Conservation (phyloP, 1,140 invertebrate species). For the Gonioctena quinquepunctata region DNA sequence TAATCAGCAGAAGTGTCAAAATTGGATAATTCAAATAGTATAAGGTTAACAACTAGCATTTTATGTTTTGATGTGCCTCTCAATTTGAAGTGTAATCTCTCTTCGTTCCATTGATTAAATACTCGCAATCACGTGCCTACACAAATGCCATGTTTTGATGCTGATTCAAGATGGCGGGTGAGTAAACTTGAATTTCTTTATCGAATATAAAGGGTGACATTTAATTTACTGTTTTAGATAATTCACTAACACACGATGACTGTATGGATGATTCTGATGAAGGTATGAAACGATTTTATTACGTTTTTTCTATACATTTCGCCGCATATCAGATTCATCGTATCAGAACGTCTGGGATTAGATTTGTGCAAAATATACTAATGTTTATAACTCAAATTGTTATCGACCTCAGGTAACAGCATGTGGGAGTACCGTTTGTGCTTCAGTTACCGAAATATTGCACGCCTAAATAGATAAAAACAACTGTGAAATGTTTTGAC, state of each 20-base stretch:
- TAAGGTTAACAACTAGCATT: neutral
- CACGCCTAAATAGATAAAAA: too few relatives aligned
- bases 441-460: too few relatives aligned
- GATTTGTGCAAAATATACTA: neutral
- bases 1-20: neutral
- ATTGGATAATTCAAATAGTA: neutral
- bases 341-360: neutral
- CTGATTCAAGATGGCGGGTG: slow-evolving; percentile 53
- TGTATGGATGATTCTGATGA: slow-evolving; percentile 47
- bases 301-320: slow-evolving; percentile 10
- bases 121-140: slow-evolving; percentile 46
- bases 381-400: neutral
- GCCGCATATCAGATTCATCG: neutral
- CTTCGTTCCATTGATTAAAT: slow-evolving; percentile 1
- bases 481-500: too few relatives aligned
- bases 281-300: slow-evolving; percentile 43
- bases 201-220: slow-evolving; percentile 29
- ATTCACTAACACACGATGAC: slow-evolving; percentile 47
- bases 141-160: slow-evolving; percentile 50
- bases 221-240: slow-evolving; percentile 45
- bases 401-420: neutral
- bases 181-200: slow-evolving; percentile 39
- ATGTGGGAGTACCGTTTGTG: neutral
- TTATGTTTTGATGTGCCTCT: neutral
- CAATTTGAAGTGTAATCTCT: neutral